A percentile compares a stretch with the other conserved stretches of the same genome.
Conservation (phyloP, 2,888 invertebrate species). For the Eristalinus sepulchralis region DNA sequence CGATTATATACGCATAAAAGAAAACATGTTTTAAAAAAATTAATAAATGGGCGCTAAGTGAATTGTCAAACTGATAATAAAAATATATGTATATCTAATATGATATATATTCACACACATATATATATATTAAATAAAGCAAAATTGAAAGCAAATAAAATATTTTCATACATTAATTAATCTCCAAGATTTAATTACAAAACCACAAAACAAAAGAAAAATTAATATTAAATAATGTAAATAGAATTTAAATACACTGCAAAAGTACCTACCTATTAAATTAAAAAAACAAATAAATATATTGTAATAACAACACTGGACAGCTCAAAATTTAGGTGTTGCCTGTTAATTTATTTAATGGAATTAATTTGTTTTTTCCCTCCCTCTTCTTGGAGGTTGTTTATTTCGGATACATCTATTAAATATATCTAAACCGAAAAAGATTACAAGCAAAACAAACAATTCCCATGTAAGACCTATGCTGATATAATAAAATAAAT, state of each 20-base stretch:
- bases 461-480: slow-evolving; percentile 43
- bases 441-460: slow-evolving; percentile 1
- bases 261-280: slow-evolving; percentile 65
- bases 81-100: slow-evolving; percentile 34
- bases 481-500: slow-evolving; percentile 47
- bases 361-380: neutral
- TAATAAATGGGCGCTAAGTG: slow-evolving; percentile 56
- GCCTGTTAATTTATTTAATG: slow-evolving; percentile 24
- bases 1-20: slow-evolving; percentile 31
- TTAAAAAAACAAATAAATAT: slow-evolving; percentile 12
- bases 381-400: slow-evolving; percentile 10
- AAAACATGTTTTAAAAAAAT: slow-evolving; percentile 11
- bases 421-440: neutral
- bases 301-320: slow-evolving; percentile 28
- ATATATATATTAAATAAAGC: slow-evolving; percentile 41
- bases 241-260: slow-evolving; percentile 62
- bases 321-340: slow-evolving; percentile 66
- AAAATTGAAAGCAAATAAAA: slow-evolving; percentile 55
- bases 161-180: slow-evolving; percentile 68
- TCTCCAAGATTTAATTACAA: slow-evolving; percentile 61
- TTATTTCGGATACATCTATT: slow-evolving; percentile 48
- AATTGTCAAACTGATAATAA: slow-evolving; percentile 68
- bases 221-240: slow-evolving; percentile 45
- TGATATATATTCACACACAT: slow-evolving; percentile 22
- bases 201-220: slow-evolving; percentile 40